Evolutionary conservation across 1,140 invertebrate species (phyloP).

Genomic region (Drosophila ohnishii): DNA sequence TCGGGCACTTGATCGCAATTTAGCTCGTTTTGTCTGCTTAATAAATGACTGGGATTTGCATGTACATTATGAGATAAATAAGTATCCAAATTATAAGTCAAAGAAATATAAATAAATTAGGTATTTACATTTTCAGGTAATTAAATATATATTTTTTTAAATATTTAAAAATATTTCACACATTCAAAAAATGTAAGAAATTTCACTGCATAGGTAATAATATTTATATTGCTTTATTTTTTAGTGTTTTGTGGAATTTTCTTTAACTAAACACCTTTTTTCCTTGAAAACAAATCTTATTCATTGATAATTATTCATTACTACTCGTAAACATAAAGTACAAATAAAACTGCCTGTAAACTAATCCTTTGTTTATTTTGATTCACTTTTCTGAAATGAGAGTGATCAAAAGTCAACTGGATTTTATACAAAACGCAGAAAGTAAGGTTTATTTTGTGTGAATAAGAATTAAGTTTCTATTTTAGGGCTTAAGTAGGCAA

Average conservation of each 20-base stretch:
- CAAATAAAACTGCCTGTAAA: not conserved
- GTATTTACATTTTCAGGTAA: not conserved
- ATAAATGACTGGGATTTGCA: constrained; percentile 20
- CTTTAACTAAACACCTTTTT: not conserved
- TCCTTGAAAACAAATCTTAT: not conserved
- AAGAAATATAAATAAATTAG: not conserved
- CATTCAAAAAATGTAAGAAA: not conserved
- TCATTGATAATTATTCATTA: not conserved
- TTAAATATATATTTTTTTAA: not conserved
- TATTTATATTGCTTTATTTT: too few relatives aligned
- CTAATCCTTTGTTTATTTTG: not conserved
- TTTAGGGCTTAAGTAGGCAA: not conserved
- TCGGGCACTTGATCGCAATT: constrained; percentile 31
- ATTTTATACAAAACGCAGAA: not conserved
- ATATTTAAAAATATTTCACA: not conserved
- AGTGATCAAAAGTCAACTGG: not conserved
- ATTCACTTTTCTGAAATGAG: not conserved
- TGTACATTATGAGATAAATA: constrained; percentile 7
- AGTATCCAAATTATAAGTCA: not conserved
- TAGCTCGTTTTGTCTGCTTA: constrained; percentile 29
- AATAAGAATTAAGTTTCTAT: not conserved
- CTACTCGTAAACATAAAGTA: not conserved
- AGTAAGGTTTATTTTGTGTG: not conserved
- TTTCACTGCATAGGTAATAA: too few relatives aligned
- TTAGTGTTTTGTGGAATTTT: not conserved